Evolutionary conservation across 37 sponge, comb jelly and placozoan species (phyloP), one percentile per base, ranked within the genome.

Genomic region (Tethya wilhelma): DNA sequence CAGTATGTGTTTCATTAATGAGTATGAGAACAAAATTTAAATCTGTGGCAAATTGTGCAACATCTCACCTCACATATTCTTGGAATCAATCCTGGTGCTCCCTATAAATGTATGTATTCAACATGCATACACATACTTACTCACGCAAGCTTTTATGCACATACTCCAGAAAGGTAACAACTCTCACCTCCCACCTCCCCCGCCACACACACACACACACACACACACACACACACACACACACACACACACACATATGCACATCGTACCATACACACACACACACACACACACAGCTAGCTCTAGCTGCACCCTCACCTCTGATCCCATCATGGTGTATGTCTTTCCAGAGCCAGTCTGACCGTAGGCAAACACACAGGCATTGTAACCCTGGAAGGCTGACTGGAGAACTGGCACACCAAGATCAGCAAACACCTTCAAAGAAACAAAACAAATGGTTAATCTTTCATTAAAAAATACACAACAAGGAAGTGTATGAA

Each of bases 291-390:
- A 42, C 17, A 77, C 23, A 17, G 55, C 17, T 20, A 49, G 17
- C 55, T 49, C 17, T 49, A 20, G 11, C 55, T 49, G 36, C 78
- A 11, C 4, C 43, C 71, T 71, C 31, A 90, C 90, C 71, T 78
- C 56, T 40, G 71, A 70, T 64, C 96, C 96, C 90, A 91, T 95
- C 96, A 95, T 95, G 22, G 96, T 95, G 74, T 91, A 88, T 5
- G 96, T 88, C 65, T 95, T 95, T 19, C 96, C 96, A 38, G 92
- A 91, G 30, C 96, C 96, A 30, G 96, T 95, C 62, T 95, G 96
- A 0, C 96, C 96, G 59, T 95, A 95, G 11, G 96, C 96, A 86
- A 95, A 95, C 44, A 95, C 74, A 82, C 96, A 95, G 0, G 86
- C 73, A 41, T 95, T 95, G 87, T 95, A 95, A 28, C 96, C 96